Base-by-base conservation (phyloP, 2,797 vertebrate genomes). In the Sarcoramphus papa region DNA sequence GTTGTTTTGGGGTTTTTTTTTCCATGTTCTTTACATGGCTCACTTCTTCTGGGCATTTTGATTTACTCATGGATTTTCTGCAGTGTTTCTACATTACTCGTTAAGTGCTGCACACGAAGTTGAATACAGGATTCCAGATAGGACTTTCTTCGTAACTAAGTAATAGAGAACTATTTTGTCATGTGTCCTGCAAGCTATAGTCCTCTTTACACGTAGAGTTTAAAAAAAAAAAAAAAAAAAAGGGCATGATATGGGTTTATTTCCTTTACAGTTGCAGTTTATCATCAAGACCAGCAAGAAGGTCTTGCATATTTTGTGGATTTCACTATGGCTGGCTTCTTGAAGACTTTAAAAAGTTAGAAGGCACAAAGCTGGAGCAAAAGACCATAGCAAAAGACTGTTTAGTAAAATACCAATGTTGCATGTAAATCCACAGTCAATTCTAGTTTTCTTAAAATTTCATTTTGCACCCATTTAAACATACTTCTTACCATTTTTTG, bases 241-340 rank as follows among this genome's bases (percentile, higher is more conserved):
- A 0, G 3, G 25, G 0, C 22, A 45, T 14, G 48, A 21, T 28
- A 30, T 16, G 25, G 3, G 3, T 35, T 23, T 69, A 1, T 80
- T 86, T 77, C 1, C 30, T 85, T 90, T 62, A 10, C 4, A 56
- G 22, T 63, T 87, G 20, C 22, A 77, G 22, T n/a, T 80, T 64
- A 27, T 27, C 35, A 18, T 65, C 24, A 43, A 65, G 54, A 73
- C 24, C 16, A 37, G 10, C 20, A 74, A 70, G 21, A 85, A 23
- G 35, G 40, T 60, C 25, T 3, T 74, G 8, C 12, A 1, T 69
- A 8, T 76, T 80, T 80, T 73, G 18, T 72, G 20, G 10, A 60
- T 84, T 74, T 88, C 13, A 17, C 25, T 53, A 5, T 31, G 13
- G 21, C 11, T 91, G 63, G 4, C 15, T 89, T 75, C 47, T 51